Percentiles rank a stretch among this genome's conserved stretches.
phyloP scores from a whole-genome alignment of 1,140 invertebrate species.

The Drosophila ohnishii region DNA sequence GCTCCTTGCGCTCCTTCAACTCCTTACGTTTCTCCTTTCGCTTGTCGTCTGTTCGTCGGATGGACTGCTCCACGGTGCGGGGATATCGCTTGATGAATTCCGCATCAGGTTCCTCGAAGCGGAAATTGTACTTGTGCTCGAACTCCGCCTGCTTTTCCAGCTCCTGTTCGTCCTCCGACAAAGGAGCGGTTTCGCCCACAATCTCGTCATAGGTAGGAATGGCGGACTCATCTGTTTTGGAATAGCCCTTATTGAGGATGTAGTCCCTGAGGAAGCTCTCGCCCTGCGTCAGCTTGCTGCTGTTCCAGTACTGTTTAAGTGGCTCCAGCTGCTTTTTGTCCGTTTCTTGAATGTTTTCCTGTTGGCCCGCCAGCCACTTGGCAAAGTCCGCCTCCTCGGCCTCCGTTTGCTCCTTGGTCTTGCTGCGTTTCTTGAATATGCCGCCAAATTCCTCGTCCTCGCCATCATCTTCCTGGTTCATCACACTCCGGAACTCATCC shows the following conservation, averaged over 20 bases:
- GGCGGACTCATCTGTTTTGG: constrained; percentile 85
- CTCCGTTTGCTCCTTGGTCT: constrained; percentile 86
- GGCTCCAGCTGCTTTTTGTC: constrained; percentile 85
- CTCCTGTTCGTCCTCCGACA: constrained; percentile 91
- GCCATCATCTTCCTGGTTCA: constrained; percentile 84
- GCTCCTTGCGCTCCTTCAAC: constrained; percentile 89
- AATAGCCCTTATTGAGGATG: constrained; percentile 92
- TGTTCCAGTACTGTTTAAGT: constrained; percentile 93
- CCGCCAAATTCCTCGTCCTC: constrained; percentile 85
- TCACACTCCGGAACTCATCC: constrained; percentile 86
- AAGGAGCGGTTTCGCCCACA: constrained; percentile 87
- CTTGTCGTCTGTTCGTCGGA: constrained; percentile 91
- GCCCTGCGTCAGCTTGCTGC: constrained; percentile 90
- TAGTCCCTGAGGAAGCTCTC: constrained; percentile 97
- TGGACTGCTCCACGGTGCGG: constrained; percentile 91
- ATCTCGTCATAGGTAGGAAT: constrained; percentile 89
- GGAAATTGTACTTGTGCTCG: constrained; percentile 97
- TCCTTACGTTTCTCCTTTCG: constrained; percentile 91
- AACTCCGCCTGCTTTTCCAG: constrained; percentile 94
- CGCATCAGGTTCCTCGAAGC: constrained; percentile 97
- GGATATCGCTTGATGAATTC: constrained; percentile 97
- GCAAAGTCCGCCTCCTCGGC: constrained; percentile 88
- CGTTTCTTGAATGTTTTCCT: constrained; percentile 85
- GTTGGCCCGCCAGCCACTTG: constrained; percentile 92
- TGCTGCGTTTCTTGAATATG: constrained; percentile 85